These are phyloP conservation scores for Sylvicola cinctus DNA, from an alignment of 2,888 invertebrate species.

Conservation along the genomic window DNA sequence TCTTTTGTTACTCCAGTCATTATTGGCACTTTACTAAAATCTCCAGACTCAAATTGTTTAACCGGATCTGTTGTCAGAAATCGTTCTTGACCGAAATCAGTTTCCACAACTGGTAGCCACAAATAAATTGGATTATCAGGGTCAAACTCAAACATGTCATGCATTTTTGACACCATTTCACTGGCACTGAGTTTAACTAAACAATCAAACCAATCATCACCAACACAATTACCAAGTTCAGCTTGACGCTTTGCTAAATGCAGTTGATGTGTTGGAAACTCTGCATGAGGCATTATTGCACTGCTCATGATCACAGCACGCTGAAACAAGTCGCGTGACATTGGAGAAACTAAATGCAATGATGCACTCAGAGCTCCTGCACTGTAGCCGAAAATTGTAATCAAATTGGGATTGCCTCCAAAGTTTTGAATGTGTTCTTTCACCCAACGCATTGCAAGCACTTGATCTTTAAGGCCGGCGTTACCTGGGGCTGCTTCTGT, in stretches of 20 bases:
- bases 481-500: slow-evolving; percentile 45
- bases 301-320: slow-evolving; percentile 48
- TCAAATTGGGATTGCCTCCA: slow-evolving; percentile 41
- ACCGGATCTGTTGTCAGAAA: slow-evolving; percentile 44
- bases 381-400: slow-evolving; percentile 42
- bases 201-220: too few species aligned
- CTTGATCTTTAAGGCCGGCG: slow-evolving; percentile 50
- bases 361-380: slow-evolving; percentile 30
- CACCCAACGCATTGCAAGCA: slow-evolving; percentile 41
- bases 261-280: slow-evolving; percentile 31
- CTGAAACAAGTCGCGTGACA: slow-evolving; percentile 48
- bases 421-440: slow-evolving; percentile 41
- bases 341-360: slow-evolving; percentile 39
- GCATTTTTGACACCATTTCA: slow-evolving; percentile 18
- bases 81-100: slow-evolving; percentile 41
- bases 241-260: slow-evolving; percentile 41
- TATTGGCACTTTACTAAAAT: slow-evolving; percentile 38
- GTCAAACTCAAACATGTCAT: slow-evolving; percentile 21
- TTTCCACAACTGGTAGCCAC: slow-evolving; percentile 44
- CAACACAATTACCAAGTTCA: too few species aligned
- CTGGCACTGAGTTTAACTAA: slow-evolving; percentile 19
- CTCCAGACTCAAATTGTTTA: slow-evolving; percentile 29
- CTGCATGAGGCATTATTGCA: slow-evolving; percentile 31
- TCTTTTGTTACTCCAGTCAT: slow-evolving; percentile 43
- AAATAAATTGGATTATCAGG: slow-evolving; percentile 23